Base-by-base conservation (phyloP, 2,113 vertebrate species). In the Merops nubicus region DNA sequence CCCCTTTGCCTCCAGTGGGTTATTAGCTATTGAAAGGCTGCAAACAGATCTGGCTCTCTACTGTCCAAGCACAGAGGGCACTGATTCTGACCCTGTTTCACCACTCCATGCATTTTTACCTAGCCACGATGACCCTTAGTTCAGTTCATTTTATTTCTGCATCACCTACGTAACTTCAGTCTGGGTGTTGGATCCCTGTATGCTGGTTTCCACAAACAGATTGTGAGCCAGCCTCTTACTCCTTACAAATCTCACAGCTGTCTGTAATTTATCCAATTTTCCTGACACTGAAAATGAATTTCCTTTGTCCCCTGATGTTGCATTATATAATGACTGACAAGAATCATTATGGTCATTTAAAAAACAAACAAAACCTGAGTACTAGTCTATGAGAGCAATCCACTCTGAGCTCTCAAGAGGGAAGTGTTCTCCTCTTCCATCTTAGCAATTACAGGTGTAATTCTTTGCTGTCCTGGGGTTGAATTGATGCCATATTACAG, bases 241-340 rank as follows among this genome's bases (percentile, higher is more conserved):
- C 26, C 64, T 94, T 85, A 47, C 43, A 68, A 64, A 85, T 82
- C 60, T 82, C 69, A 60, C 56, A 93, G 47, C 38, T 89, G 80
- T 47, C 40, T 72, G 79, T 76, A 93, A 64, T 88, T 78, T 9
- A 59, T 89, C 89, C 22, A 29, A 59, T 94, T 82, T 89, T 89
- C 72, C 72, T 91, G 84, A 75, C 65, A 78, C 4, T 78, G 77
- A 56, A 87, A 89, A 89, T 87, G 84, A 91, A 91, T 96, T 91
- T 93, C n/a, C 26, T 82, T 64, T 88, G 77, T 95, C 69, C 51
- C 79, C 22, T 82, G 51, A 87, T 77, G 19, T 51, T 92, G 36
- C 36, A 72, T 89, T 94, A n/a, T 72, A 48, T 56, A 68, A 87
- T 84, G 81, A 97, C 69, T 78, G 77, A 82, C 23, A 42, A 91